Evolutionary conservation across 2,113 vertebrate species (phyloP).

Genomic region (Lasiurus cinereus): DNA sequence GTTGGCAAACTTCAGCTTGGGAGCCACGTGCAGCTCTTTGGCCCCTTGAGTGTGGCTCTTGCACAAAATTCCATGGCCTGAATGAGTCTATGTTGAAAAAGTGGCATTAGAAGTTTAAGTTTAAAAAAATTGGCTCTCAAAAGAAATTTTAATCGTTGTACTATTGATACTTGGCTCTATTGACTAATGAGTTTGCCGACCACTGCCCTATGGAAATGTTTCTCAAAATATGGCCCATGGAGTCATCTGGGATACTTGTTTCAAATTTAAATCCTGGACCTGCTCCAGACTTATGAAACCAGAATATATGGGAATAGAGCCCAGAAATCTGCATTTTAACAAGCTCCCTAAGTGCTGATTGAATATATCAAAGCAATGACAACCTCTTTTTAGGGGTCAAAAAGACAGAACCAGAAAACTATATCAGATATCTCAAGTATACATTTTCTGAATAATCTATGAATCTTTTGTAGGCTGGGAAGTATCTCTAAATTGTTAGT

Average conservation of each 20-base stretch:
- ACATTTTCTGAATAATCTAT: neutral
- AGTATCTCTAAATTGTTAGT: neutral
- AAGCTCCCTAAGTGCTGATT: neutral
- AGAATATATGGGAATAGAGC: neutral
- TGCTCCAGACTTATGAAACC: constrained; percentile 2
- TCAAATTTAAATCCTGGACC: constrained; percentile 35
- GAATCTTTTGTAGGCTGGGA: neutral
- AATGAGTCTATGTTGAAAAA: too few relatives aligned
- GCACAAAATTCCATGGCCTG: too few relatives aligned
- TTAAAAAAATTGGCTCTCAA: too few relatives aligned
- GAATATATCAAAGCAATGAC: neutral
- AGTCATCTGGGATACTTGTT: constrained; percentile 42
- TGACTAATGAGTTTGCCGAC: too few relatives aligned
- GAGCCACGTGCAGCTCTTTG: too few relatives aligned
- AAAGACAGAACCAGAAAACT: neutral
- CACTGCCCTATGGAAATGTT: neutral
- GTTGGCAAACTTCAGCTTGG: too few relatives aligned
- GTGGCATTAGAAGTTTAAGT: too few relatives aligned
- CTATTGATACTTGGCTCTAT: too few relatives aligned
- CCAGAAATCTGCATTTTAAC: constrained; percentile 21
- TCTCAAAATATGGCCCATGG: neutral
- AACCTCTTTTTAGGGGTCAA: neutral
- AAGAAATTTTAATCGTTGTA: too few relatives aligned
- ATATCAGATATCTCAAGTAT: neutral
- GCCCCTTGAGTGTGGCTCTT: too few relatives aligned